A percentile compares a stretch with the other conserved stretches of the same genome.
Conservation (phyloP, 2,797 vertebrate genomes). For the Crocodylus rhombifer region DNA sequence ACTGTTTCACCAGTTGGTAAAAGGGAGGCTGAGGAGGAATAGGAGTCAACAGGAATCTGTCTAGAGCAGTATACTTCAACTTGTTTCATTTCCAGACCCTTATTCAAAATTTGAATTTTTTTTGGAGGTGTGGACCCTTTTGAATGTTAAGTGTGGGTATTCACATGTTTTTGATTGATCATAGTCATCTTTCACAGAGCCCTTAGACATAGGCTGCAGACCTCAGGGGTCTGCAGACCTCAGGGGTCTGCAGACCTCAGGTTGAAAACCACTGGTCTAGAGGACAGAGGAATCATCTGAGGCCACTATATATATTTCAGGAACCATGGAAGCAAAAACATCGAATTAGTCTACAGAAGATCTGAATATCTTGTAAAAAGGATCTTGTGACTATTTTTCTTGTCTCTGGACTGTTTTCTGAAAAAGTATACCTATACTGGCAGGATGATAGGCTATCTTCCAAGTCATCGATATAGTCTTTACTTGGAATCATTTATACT, state of each 20-base stretch:
- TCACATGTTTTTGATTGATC: no score
- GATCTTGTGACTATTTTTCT: background rate
- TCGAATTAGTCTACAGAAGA: background rate
- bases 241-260: no score
- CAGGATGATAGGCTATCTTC: background rate
- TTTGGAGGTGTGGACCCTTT: no score
- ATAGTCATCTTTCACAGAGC: no score
- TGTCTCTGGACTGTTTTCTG: background rate
- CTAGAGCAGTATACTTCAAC: background rate
- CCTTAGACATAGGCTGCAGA: no score
- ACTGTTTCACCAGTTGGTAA: no score
- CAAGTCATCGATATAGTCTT: background rate
- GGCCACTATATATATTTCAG: background rate
- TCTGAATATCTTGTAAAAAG: background rate
- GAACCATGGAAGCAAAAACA: background rate
- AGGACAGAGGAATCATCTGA: background rate
- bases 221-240: no score
- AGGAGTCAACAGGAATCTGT: background rate
- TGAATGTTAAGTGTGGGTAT: no score
- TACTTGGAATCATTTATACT: background rate
- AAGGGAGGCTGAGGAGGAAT: background rate
- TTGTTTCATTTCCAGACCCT: no score
- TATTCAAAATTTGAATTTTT: no score
- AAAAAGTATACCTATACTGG: background rate
- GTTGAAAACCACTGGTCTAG: background rate